Conservation (phyloP, 1,140 invertebrate species). For the Sycophaga agraensis region DNA sequence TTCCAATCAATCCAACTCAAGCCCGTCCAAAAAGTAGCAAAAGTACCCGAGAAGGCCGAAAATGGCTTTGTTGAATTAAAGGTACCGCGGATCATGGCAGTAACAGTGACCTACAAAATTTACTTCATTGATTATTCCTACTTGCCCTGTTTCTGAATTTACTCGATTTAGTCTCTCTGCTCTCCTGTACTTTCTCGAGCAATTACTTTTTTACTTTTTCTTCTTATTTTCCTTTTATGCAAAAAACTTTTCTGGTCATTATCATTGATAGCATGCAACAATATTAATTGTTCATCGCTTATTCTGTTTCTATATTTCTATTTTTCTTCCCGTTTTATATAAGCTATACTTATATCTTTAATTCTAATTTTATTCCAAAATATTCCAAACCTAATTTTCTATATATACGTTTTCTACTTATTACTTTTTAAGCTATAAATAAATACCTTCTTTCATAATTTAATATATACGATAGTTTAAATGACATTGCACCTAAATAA, state of each 20-base stretch:
- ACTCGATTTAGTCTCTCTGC: conserved; percentile 31
- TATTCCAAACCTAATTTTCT: background rate
- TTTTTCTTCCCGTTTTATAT: background rate
- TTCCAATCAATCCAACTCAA: conserved; percentile 66
- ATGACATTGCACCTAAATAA: no score
- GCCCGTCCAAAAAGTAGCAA: conserved; percentile 58
- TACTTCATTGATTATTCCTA: background rate
- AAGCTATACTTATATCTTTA: background rate
- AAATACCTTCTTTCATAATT: no score
- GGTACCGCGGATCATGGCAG: conserved; percentile 41
- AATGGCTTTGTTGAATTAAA: conserved; percentile 50
- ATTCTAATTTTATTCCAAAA: background rate
- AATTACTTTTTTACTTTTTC: background rate
- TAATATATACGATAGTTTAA: no score
- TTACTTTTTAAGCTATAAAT: no score
- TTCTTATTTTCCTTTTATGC: no score
- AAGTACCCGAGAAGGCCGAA: conserved; percentile 49
- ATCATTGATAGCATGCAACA: no score
- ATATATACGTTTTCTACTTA: no score
- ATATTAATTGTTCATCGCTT: no score
- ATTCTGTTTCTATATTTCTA: background rate
- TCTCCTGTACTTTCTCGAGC: conserved; percentile 13
- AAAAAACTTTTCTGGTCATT: no score
- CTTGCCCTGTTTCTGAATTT: conserved; percentile 20
- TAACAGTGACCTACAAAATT: conserved; percentile 7